Conservation (phyloP, 1,140 invertebrate genomes). For the Macrobrachium nipponense region DNA sequence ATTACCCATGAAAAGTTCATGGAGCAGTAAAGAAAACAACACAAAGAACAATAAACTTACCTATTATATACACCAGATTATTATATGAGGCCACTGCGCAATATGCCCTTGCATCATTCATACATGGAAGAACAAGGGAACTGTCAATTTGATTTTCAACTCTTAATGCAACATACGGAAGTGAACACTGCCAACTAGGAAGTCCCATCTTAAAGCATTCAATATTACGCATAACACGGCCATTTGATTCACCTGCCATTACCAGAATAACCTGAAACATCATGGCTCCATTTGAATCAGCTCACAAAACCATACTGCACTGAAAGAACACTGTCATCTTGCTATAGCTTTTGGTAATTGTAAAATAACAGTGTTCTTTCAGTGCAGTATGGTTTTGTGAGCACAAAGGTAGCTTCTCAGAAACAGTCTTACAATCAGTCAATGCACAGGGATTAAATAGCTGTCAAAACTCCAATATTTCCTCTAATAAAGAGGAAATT, state of each 20-base stretch:
- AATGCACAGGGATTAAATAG: no score
- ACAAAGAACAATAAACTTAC: constrained; percentile 6
- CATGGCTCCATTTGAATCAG: not conserved
- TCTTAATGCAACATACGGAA: constrained; percentile 1
- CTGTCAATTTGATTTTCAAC: not conserved
- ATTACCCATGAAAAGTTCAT: no score
- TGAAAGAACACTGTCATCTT: no score
- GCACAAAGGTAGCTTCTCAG: no score
- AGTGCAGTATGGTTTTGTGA: no score
- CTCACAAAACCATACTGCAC: no score
- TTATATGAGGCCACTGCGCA: constrained; percentile 44
- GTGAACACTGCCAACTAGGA: constrained; percentile 42
- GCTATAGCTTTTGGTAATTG: no score
- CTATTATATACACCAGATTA: constrained; percentile 41
- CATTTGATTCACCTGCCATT: constrained; percentile 52
- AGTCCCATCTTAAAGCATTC: constrained; percentile 50
- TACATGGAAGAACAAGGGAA: constrained; percentile 34
- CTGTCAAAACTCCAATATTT: no score
- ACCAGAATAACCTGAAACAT: constrained; percentile 41
- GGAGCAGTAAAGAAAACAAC: no score
- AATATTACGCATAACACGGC: constrained; percentile 44
- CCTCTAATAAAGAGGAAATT: no score
- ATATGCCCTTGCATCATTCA: constrained; percentile 42
- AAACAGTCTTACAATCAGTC: no score
- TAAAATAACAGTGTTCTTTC: no score